phyloP scores from a whole-genome alignment of 2,888 invertebrate genomes.

The Cantharis lateralis region DNA sequence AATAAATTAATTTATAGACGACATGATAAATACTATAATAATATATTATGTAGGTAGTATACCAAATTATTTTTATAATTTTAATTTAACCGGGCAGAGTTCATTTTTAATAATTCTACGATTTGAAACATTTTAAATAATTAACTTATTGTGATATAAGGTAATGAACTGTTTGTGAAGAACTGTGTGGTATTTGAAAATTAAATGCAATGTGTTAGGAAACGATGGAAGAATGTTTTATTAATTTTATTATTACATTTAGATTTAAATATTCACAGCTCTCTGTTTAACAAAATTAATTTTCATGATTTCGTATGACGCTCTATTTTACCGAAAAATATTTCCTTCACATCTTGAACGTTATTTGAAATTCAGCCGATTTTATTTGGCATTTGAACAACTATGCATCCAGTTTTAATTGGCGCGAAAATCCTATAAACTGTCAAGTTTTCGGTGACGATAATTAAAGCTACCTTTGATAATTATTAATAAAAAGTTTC shows the following conservation, averaged over 20 bases:
- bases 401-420: neutral
- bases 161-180: neutral
- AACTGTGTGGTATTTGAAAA: neutral
- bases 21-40: neutral
- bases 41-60: no score
- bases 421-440: neutral
- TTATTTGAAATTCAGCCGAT: neutral
- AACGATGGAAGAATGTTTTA: neutral
- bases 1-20: neutral
- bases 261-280: neutral
- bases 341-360: neutral
- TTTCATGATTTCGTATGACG: neutral
- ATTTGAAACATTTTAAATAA: neutral
- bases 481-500: neutral
- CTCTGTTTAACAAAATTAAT: neutral
- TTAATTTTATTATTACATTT: neutral
- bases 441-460: neutral
- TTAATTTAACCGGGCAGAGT: neutral
- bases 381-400: neutral
- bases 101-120: neutral
- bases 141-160: neutral
- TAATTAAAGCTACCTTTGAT: neutral
- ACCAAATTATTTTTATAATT: neutral
- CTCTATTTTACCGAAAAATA: neutral
- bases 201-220: neutral